Evolutionary conservation across 2,888 invertebrate species (phyloP).

Genomic region (Erebia aethiops): DNA sequence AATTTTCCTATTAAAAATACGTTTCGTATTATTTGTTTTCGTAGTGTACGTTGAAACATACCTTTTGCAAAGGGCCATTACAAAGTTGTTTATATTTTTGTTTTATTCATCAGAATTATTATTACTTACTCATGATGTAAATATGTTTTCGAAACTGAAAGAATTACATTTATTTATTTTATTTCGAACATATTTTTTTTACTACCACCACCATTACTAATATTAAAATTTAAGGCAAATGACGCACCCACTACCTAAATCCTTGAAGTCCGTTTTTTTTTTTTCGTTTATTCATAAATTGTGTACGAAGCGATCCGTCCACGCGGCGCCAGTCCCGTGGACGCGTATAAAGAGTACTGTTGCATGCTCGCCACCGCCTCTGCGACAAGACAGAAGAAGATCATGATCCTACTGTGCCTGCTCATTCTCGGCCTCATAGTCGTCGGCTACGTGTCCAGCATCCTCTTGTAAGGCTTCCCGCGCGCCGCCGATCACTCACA

Average conservation of each 20-base stretch:
- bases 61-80: conserved; percentile 18
- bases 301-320: conserved; percentile 46
- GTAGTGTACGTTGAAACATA: conserved; percentile 4
- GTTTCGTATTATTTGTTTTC: conserved; percentile 25
- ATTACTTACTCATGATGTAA: conserved; percentile 69
- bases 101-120: conserved; percentile 19
- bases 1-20: conserved; percentile 15
- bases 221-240: conserved; percentile 62
- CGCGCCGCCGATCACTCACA: conserved; percentile 68
- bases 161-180: conserved; percentile 81
- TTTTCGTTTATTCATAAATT: conserved; percentile 36
- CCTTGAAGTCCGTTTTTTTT: conserved; percentile 43
- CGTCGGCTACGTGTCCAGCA: conserved; percentile 86
- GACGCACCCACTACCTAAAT: conserved; percentile 64
- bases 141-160: conserved; percentile 63
- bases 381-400: conserved; percentile 89
- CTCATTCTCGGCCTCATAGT: conserved; percentile 91
- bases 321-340: conserved; percentile 48
- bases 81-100: conserved; percentile 33
- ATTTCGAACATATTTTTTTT: conserved; percentile 63
- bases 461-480: conserved; percentile 78
- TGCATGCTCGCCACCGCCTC: conserved; percentile 61
- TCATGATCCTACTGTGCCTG: conserved; percentile 95
- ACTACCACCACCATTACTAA: conserved; percentile 43
- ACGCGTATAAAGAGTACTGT: conserved; percentile 74